phyloP scores from a whole-genome alignment of 2,113 vertebrate genomes.

The Callipepla squamata region DNA sequence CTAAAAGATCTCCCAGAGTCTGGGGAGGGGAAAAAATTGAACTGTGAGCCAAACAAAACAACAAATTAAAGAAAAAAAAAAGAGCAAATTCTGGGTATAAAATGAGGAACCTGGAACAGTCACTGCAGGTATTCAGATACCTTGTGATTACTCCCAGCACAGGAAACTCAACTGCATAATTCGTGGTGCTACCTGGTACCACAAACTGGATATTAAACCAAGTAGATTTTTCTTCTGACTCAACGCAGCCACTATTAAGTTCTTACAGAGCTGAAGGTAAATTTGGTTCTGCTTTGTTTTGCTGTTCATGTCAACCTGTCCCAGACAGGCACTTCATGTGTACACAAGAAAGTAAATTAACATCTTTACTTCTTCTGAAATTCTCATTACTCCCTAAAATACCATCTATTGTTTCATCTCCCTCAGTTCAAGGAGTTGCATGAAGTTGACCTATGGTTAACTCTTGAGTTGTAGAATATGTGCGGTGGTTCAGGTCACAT shows the following conservation, averaged over 20 bases:
- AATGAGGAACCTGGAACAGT: not conserved
- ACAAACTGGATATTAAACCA: not conserved
- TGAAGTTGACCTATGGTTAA: not conserved
- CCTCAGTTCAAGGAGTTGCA: not conserved
- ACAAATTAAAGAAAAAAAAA: not conserved
- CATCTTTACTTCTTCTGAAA: not conserved
- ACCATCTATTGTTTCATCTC: not conserved
- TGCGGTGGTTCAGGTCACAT: not conserved
- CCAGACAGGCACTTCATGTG: not conserved
- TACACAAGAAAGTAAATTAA: not conserved
- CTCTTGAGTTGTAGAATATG: not conserved
- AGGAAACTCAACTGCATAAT: not conserved
- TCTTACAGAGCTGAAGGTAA: not conserved
- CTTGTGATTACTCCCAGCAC: not conserved
- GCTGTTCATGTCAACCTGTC: not conserved
- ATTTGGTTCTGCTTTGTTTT: not conserved
- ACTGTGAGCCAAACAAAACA: not conserved
- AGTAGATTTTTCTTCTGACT: not conserved
- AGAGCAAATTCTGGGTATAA: not conserved
- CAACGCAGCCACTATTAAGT: not conserved
- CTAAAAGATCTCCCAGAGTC: not conserved
- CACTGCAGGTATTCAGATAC: not conserved
- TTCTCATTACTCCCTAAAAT: not conserved
- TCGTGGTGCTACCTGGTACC: fast-evolving
- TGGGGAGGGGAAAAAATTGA: not conserved